Conservation (phyloP, 2,888 invertebrate genomes). For the Thereva unica region DNA sequence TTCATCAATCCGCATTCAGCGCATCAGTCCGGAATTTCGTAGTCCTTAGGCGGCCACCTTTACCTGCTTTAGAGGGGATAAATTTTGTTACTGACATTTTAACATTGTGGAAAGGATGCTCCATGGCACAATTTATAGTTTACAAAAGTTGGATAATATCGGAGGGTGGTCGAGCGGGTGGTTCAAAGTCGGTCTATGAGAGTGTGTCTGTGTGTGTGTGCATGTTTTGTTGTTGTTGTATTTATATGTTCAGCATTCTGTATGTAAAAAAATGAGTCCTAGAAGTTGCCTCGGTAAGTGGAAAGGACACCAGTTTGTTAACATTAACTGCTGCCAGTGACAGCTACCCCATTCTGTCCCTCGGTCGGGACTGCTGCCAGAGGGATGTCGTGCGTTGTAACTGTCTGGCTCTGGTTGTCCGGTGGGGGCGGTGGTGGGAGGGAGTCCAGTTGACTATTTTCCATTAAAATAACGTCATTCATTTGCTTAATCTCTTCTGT, state of each 20-base stretch:
- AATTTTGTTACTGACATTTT: too few relatives aligned
- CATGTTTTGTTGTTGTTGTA: too few relatives aligned
- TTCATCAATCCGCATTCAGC: too few relatives aligned
- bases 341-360: conserved; percentile 44
- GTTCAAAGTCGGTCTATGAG: too few relatives aligned
- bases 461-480: conserved; percentile 51
- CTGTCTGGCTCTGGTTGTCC: conserved; percentile 11
- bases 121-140: too few relatives aligned
- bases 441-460: conserved; percentile 55
- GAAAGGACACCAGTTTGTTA: conserved; percentile 26
- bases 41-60: too few relatives aligned
- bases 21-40: too few relatives aligned
- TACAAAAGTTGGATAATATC: too few relatives aligned
- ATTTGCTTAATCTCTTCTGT: conserved; percentile 56
- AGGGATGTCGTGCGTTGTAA: conserved; percentile 21
- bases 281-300: background rate
- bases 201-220: too few relatives aligned
- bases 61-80: too few relatives aligned
- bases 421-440: conserved; percentile 57
- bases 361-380: conserved; percentile 39
- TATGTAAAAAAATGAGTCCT: conserved; percentile 16
- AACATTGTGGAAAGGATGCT: too few relatives aligned
- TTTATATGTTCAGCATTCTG: background rate
- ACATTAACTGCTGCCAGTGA: conserved; percentile 46
- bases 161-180: too few relatives aligned